Percentiles rank a stretch among this genome's conserved stretches.
phyloP scores from a whole-genome alignment of 2,113 vertebrate genomes.

The Fulica atra region DNA sequence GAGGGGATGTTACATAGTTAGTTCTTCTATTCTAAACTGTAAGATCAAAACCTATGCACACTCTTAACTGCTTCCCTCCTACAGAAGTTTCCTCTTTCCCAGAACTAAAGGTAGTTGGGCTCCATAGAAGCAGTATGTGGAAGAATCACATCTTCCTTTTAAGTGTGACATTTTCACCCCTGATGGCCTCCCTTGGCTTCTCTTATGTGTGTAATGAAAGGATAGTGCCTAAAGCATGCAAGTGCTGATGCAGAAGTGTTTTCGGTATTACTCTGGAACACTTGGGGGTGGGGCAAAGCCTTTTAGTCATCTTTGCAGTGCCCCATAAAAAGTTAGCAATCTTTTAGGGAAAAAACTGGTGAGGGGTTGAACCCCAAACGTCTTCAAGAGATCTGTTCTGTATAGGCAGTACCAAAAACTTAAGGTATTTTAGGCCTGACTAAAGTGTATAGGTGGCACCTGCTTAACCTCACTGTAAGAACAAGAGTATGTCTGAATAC shows the following conservation, averaged over 20 bases:
- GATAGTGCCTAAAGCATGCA: not conserved
- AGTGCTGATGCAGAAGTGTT: not conserved
- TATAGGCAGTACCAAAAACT: not conserved
- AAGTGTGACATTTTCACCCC: not conserved
- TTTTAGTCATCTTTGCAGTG: not conserved
- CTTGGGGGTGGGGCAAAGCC: not conserved
- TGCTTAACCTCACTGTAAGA: not conserved
- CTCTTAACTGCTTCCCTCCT: not conserved
- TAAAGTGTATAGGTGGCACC: not conserved
- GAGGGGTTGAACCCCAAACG: not conserved
- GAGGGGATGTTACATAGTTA: not conserved
- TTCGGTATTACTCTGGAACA: not conserved
- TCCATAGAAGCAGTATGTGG: not conserved
- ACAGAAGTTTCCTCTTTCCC: not conserved
- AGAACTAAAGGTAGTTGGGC: not conserved
- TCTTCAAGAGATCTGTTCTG: not conserved
- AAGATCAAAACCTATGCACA: not conserved
- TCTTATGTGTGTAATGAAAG: not conserved
- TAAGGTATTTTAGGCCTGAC: not conserved
- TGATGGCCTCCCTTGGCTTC: not conserved
- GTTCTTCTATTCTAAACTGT: not conserved
- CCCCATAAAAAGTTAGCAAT: not conserved
- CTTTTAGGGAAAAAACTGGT: not conserved
- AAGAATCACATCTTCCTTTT: not conserved
- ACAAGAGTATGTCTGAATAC: not conserved